Percentiles rank a stretch among this genome's conserved stretches.
Conservation (phyloP, 2,113 vertebrate species). For the Pardalotus punctatus region DNA sequence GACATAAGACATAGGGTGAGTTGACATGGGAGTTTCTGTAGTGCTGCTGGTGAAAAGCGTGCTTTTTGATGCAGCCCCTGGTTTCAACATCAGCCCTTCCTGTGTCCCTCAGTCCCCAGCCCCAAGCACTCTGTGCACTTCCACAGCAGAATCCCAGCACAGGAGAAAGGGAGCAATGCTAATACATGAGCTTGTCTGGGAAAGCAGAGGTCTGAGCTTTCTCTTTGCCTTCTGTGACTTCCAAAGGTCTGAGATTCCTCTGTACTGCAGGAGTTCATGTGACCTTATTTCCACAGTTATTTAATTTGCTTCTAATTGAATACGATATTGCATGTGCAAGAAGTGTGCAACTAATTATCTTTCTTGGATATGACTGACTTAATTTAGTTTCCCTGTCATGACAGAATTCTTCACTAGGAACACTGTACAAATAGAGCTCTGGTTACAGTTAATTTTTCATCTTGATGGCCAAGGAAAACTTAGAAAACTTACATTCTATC, state of each 20-base stretch:
- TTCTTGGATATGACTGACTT: background rate
- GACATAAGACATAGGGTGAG: background rate
- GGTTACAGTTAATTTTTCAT: background rate
- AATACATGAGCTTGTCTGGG: background rate
- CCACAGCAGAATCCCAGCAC: background rate
- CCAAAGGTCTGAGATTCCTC: background rate
- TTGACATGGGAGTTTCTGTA: background rate
- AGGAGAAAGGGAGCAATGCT: background rate
- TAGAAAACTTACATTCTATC: background rate
- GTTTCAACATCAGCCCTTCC: background rate
- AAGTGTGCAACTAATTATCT: background rate
- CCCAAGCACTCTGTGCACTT: fast-evolving
- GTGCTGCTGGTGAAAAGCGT: background rate
- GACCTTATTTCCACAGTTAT: background rate
- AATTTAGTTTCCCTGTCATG: background rate
- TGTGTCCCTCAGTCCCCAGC: background rate
- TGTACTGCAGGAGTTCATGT: background rate
- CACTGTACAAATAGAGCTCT: background rate
- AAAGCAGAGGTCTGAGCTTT: background rate
- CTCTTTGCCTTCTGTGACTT: background rate
- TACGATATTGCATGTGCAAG: fast-evolving
- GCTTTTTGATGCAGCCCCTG: background rate
- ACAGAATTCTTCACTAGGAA: background rate
- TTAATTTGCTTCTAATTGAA: slow-evolving; percentile 2
- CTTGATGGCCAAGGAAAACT: background rate